Evolutionary conservation across 2,888 invertebrate genomes (phyloP).

Genomic region (Teinopalpus imperialis): DNA sequence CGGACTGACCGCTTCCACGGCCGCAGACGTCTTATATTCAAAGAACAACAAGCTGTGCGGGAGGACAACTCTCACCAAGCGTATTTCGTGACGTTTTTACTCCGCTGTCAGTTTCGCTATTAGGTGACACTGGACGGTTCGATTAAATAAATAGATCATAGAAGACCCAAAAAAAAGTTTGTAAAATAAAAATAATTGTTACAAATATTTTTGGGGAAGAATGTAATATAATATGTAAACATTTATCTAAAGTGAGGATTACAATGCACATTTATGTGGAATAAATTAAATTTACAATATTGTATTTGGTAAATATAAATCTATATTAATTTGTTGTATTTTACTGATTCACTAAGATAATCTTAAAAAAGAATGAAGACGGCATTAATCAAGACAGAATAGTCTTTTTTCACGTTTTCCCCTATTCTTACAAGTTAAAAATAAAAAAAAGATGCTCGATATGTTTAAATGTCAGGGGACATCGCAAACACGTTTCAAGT

Average conservation of each 20-base stretch:
- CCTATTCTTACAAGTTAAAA: too few relatives aligned
- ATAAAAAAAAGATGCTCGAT: background rate
- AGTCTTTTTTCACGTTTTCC: too few relatives aligned
- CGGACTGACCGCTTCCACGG: constrained; percentile 44
- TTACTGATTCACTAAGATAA: too few relatives aligned
- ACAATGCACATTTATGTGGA: too few relatives aligned
- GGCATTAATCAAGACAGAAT: too few relatives aligned
- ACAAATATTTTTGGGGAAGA: too few relatives aligned
- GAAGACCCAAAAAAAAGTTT: constrained; percentile 15
- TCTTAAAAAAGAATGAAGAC: too few relatives aligned
- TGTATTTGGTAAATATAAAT: too few relatives aligned
- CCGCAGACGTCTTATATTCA: constrained; percentile 23
- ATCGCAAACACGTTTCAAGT: constrained; percentile 7
- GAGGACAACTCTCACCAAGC: constrained; percentile 16
- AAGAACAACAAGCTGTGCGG: constrained; percentile 18
- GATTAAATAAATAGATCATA: constrained; percentile 8
- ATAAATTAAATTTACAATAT: too few relatives aligned
- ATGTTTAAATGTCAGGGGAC: constrained; percentile 2
- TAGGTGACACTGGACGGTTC: constrained; percentile 14
- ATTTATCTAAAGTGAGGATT: too few relatives aligned
- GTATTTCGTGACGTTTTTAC: constrained; percentile 8
- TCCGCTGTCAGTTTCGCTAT: constrained; percentile 2
- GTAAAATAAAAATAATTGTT: background rate
- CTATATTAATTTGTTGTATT: too few relatives aligned
- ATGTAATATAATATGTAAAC: too few relatives aligned